Evolutionary conservation across 2,888 invertebrate genomes (phyloP), one percentile per base, ranked within the genome.

Genomic region (Sussaba pulchella): DNA sequence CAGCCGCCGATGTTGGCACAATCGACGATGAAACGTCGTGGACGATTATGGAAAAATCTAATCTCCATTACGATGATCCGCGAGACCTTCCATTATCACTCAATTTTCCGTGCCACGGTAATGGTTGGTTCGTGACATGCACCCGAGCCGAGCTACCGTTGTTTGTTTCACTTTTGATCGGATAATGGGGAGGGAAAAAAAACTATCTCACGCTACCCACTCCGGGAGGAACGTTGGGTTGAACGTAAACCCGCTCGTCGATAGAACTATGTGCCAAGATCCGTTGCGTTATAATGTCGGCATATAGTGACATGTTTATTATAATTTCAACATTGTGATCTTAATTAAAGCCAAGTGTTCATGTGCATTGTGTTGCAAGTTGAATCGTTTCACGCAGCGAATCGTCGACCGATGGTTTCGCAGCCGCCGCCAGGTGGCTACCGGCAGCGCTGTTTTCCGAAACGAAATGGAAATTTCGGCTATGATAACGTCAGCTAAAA

Each of bases 231-330:
- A 59, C 59, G 39, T 6, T 36, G 31, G 1, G 36, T 17, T 31
- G 31, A 12, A 31, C 12, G 14, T 9, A 6, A 36, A 26, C 14
- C 14, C 24, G 31, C 31, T 54, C 31, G n/a, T 26, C 57, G 39
- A 75, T 70, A 71, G 41, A 24, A 19, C 21, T 50, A 50, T 41
- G 24, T 50, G 19, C 77, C 43, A 63, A 82, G 77, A 70, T 54
- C 17, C 74, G 78, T 76, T 80, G 61, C 75, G 61, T 75, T 81
- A 78, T 80, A 45, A 70, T 73, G 67, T 74, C 75, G 47, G 66
- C 19, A 43, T 45, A 36, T 45, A 50, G 61, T 61, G 76, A 83
- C 75, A 61, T 76, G 80, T 73, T 83, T 82, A 83, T 81, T 76
- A 74, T 63, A 50, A 80, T 83, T 73, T 82, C 80, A 80, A 80